Conservation (phyloP, 2,888 invertebrate genomes). For the Sycophila texana region DNA sequence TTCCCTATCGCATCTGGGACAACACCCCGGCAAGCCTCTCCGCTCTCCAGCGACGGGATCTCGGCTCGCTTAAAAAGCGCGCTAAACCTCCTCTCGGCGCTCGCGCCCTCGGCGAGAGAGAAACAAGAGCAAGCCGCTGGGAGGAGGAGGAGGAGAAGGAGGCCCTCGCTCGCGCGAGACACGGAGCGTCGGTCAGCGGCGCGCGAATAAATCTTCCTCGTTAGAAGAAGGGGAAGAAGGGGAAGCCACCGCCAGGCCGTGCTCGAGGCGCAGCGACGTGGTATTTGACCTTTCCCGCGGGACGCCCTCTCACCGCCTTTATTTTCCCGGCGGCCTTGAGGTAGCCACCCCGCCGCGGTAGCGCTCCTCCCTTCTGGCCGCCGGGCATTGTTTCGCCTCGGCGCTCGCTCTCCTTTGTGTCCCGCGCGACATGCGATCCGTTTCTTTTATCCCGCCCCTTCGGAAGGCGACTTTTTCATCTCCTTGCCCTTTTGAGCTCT, state of each 20-base stretch:
- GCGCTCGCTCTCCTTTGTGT: no score
- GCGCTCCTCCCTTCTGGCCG: not conserved
- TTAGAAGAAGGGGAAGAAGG: constrained; percentile 29
- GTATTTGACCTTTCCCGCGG: constrained; percentile 57
- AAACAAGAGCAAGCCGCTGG: constrained; percentile 1
- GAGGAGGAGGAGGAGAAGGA: not conserved
- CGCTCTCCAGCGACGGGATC: no score
- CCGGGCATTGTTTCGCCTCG: no score
- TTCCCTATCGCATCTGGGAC: no score
- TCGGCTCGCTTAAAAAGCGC: no score
- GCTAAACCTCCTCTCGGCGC: not conserved
- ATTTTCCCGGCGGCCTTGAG: constrained; percentile 48
- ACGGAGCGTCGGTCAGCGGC: constrained; percentile 21
- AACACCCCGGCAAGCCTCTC: no score
- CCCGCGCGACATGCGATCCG: no score
- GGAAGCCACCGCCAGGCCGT: constrained; percentile 19
- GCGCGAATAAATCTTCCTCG: constrained; percentile 52
- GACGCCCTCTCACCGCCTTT: constrained; percentile 16
- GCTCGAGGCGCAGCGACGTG: constrained; percentile 33
- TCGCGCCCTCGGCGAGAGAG: not conserved
- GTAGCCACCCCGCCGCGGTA: constrained; percentile 11
- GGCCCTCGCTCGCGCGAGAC: not conserved
- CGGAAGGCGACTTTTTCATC: no score
- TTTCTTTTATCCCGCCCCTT: no score
- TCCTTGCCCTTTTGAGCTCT: no score